These are phyloP conservation scores for Diarsia dahlii DNA, from an alignment of 2,888 invertebrate species.

Conservation along the genomic window DNA sequence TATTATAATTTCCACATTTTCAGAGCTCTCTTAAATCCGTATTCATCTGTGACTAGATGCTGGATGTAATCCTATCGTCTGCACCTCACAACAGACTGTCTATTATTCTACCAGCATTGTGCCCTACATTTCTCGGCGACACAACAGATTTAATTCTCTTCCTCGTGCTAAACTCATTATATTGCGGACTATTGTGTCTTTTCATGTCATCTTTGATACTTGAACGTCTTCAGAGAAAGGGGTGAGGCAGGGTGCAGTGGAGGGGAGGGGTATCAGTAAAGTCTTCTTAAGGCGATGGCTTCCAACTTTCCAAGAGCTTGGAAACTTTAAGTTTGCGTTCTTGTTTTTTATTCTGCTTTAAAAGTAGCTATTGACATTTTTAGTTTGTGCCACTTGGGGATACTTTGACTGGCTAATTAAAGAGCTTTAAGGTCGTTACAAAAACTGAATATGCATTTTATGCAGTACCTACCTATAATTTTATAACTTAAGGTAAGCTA, in stretches of 20 bases:
- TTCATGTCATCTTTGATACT: conserved; percentile 55
- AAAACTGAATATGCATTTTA: not conserved
- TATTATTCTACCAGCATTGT: conserved; percentile 9
- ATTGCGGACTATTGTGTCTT: conserved; percentile 50
- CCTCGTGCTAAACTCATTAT: conserved; percentile 53
- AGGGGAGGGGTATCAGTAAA: conserved; percentile 35
- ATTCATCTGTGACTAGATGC: not conserved
- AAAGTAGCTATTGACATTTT: conserved; percentile 36
- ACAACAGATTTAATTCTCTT: conserved; percentile 52
- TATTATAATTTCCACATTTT: not conserved
- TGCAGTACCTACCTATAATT: too few species aligned
- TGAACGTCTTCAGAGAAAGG: conserved; percentile 34
- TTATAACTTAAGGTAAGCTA: not conserved
- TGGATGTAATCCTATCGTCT: not conserved
- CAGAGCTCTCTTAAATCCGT: not conserved
- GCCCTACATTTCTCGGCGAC: conserved; percentile 30
- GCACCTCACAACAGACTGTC: not conserved
- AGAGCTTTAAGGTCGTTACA: not conserved
- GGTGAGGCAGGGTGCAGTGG: conserved; percentile 1
- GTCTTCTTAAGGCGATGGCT: conserved; percentile 57
- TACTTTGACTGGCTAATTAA: conserved; percentile 42
- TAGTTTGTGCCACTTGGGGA: conserved; percentile 22
- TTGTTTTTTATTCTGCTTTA: conserved; percentile 37
- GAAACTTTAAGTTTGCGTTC: conserved; percentile 24
- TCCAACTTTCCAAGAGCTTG: conserved; percentile 40